Conservation (phyloP, 2,797 vertebrate species). For the Lepus townsendii region DNA sequence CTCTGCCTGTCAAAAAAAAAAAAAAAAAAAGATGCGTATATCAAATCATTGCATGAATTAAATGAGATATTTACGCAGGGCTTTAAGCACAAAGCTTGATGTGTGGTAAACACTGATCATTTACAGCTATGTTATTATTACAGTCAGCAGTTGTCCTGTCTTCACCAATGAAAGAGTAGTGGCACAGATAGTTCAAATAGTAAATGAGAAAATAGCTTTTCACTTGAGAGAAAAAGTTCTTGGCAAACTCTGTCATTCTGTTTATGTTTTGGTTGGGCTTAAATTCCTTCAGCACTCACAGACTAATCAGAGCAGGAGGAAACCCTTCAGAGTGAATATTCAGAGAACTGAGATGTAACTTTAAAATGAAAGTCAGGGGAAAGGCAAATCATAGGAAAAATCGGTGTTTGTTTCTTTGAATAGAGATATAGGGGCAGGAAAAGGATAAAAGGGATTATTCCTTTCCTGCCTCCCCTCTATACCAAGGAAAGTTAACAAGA, state of each 20-base stretch:
- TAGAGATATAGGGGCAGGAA: not conserved
- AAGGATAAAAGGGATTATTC: too few species aligned
- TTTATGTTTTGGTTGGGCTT: conserved; percentile 30
- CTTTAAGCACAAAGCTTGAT: not conserved
- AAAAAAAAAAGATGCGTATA: not conserved
- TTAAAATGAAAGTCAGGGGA: conserved; percentile 29
- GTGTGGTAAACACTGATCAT: not conserved
- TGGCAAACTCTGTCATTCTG: not conserved
- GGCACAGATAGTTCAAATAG: not conserved
- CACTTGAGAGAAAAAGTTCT: not conserved
- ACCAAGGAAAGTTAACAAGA: too few species aligned
- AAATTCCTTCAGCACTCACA: not conserved
- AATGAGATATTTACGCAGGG: not conserved
- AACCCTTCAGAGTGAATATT: not conserved
- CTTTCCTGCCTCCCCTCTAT: too few species aligned
- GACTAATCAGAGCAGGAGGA: not conserved
- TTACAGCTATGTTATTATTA: not conserved
- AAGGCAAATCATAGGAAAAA: not conserved
- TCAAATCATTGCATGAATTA: conserved; percentile 14
- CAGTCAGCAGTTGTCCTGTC: not conserved
- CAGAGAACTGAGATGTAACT: not conserved
- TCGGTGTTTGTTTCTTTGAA: not conserved
- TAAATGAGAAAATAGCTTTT: conserved; percentile 28
- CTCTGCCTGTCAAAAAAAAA: too few species aligned
- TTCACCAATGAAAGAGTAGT: not conserved